These are phyloP conservation scores for Aurelia sp. DNA, from an alignment of 30 jellyfish, hydroid and myxozoan species.

Conservation along the genomic window DNA sequence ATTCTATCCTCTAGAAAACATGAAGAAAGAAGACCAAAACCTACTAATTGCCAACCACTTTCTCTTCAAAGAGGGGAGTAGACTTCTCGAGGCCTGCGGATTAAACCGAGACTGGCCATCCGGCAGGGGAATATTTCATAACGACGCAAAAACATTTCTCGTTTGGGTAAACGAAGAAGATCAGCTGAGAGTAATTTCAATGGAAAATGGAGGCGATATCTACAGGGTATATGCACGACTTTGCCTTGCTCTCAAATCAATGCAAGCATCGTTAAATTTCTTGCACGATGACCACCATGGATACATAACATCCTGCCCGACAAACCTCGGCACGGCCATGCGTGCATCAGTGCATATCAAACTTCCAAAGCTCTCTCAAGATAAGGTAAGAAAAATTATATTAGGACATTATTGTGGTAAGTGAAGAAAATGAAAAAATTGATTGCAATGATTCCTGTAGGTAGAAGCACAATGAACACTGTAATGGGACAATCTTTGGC, in stretches of 20 bases:
- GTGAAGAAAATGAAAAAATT: too few species aligned
- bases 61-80: constrained; percentile 78
- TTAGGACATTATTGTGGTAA: too few species aligned
- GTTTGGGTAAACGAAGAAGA: constrained; percentile 90
- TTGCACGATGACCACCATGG: constrained; percentile 85
- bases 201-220: constrained; percentile 89
- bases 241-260: constrained; percentile 63
- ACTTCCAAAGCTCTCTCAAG: constrained; percentile 47
- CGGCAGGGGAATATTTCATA: constrained; percentile 89
- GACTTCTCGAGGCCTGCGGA: constrained; percentile 67
- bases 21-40: constrained; percentile 77
- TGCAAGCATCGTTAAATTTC: constrained; percentile 57
- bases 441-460: too few species aligned
- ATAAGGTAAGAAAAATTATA: background rate
- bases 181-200: constrained; percentile 81
- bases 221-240: constrained; percentile 65
- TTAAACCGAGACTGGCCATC: constrained; percentile 94
- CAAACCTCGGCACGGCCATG: constrained; percentile 87
- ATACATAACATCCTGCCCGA: constrained; percentile 77
- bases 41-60: constrained; percentile 75
- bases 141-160: constrained; percentile 67
- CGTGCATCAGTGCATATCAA: constrained; percentile 88
- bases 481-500: too few species aligned
- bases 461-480: too few species aligned
- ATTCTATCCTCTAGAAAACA: constrained; percentile 68